phyloP scores from a whole-genome alignment of 2,797 vertebrate genomes.

The Benthosema pterotum region DNA sequence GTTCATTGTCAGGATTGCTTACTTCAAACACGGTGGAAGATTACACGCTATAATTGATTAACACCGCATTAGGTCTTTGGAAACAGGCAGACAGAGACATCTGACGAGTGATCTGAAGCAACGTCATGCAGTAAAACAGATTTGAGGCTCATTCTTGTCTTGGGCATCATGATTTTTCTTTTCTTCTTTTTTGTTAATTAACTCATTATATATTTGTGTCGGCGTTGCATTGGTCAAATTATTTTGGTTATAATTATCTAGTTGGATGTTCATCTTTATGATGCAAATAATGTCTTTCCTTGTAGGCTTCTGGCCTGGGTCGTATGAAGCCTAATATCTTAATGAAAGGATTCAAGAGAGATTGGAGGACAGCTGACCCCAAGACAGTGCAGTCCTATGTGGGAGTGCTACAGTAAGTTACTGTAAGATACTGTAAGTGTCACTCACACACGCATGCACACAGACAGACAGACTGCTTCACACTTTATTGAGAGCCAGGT shows the following conservation, averaged over 20 bases:
- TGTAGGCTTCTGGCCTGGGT: slow-evolving; percentile 91
- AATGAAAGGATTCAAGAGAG: slow-evolving; percentile 93
- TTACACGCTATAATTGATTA: slow-evolving; percentile 74
- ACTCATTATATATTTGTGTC: background rate
- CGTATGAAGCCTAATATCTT: slow-evolving; percentile 95
- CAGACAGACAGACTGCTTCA: no score
- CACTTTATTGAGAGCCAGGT: background rate
- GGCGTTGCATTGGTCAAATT: slow-evolving; percentile 14
- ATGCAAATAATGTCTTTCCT: slow-evolving; percentile 9
- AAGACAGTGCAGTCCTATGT: slow-evolving; percentile 87
- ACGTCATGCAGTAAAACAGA: slow-evolving; percentile 50
- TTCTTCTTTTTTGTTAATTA: slow-evolving; percentile 14
- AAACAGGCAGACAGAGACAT: slow-evolving; percentile 42
- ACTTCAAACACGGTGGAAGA: slow-evolving; percentile 67
- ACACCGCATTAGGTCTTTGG: slow-evolving; percentile 43
- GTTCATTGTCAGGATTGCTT: slow-evolving; percentile 57
- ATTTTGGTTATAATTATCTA: no score
- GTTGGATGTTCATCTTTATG: slow-evolving; percentile 21
- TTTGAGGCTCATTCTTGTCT: slow-evolving; percentile 6
- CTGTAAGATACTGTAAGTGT: no score
- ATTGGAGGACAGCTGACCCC: slow-evolving; percentile 84
- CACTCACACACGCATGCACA: background rate
- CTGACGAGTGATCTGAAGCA: slow-evolving; percentile 44
- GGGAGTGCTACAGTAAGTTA: slow-evolving; percentile 96
- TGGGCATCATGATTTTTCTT: slow-evolving; percentile 25